A percentile compares a stretch with the other conserved stretches of the same genome.
Evolutionary conservation across 1,140 invertebrate genomes (phyloP).

Genomic region (Drosophila mojavensis): DNA sequence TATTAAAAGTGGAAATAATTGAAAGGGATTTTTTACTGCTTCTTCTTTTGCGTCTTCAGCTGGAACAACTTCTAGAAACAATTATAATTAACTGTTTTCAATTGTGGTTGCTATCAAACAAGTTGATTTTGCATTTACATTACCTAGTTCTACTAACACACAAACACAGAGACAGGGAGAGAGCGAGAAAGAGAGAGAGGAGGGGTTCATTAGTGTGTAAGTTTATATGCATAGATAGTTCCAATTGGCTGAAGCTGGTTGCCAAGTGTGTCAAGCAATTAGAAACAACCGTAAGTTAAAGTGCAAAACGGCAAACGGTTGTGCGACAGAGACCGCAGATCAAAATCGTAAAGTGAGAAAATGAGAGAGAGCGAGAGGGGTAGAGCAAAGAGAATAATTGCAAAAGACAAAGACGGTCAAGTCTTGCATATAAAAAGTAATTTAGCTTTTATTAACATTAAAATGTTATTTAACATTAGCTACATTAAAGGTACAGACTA

Average conservation of each 20-base stretch:
- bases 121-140: slow-evolving; percentile 38
- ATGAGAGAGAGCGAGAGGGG: slow-evolving; percentile 8
- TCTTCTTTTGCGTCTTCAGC: not conserved
- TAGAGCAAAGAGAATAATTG: slow-evolving; percentile 14
- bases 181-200: not conserved
- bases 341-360: not conserved
- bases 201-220: not conserved
- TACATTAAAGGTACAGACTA: no score
- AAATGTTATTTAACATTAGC: no score
- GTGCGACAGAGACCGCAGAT: not conserved
- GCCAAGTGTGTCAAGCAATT: slow-evolving; percentile 69
- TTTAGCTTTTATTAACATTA: no score
- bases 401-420: slow-evolving; percentile 34
- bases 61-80: not conserved
- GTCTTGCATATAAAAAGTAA: slow-evolving; percentile 11
- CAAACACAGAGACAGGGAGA: not conserved
- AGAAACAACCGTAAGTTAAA: slow-evolving; percentile 64
- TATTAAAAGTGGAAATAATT: slow-evolving; percentile 6
- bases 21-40: no score
- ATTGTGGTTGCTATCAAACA: slow-evolving; percentile 12
- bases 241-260: slow-evolving; percentile 50
- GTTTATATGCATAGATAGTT: slow-evolving; percentile 43
- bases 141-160: slow-evolving; percentile 29
- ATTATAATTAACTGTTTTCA: slow-evolving; percentile 25
- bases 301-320: slow-evolving; percentile 46